Percentiles rank a stretch among this genome's conserved stretches.
These are phyloP conservation scores for Erethizon dorsatum DNA, from an alignment of 2,797 vertebrate genomes.

Conservation along the genomic window DNA sequence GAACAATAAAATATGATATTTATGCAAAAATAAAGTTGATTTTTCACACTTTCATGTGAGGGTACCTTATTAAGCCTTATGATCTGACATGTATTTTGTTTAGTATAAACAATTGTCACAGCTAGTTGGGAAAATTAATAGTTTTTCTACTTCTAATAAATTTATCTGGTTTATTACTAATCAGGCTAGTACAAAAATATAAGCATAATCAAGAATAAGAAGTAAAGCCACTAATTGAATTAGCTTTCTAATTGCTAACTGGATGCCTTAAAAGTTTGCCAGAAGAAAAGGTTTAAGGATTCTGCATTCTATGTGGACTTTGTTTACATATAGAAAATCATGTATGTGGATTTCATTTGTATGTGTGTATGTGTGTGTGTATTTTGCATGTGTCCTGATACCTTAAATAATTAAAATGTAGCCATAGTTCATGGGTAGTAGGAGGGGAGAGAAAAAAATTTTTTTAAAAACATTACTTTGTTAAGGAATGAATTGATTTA, in stretches of 20 bases:
- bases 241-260: not conserved
- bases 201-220: not conserved
- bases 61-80: constrained; percentile 71
- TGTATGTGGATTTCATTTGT: constrained; percentile 10
- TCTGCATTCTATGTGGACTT: not conserved
- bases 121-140: constrained; percentile 57
- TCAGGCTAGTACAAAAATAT: not conserved
- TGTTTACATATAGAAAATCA: not conserved
- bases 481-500: constrained; percentile 50
- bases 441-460: not conserved
- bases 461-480: constrained; percentile 16
- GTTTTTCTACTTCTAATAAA: not conserved
- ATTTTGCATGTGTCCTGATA: not conserved
- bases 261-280: constrained; percentile 49
- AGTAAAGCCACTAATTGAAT: not conserved
- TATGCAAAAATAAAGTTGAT: constrained; percentile 83
- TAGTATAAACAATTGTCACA: constrained; percentile 52
- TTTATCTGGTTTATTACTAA: constrained; percentile 22
- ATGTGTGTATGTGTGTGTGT: not conserved
- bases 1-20: constrained; percentile 79
- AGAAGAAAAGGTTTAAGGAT: not conserved
- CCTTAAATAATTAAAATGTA: constrained; percentile 57
- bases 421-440: not conserved
- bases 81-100: constrained; percentile 67
- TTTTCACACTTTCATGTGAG: constrained; percentile 78